These are phyloP conservation scores for Irena cyanogastra DNA, from an alignment of 2,113 vertebrate species.

Conservation along the genomic window DNA sequence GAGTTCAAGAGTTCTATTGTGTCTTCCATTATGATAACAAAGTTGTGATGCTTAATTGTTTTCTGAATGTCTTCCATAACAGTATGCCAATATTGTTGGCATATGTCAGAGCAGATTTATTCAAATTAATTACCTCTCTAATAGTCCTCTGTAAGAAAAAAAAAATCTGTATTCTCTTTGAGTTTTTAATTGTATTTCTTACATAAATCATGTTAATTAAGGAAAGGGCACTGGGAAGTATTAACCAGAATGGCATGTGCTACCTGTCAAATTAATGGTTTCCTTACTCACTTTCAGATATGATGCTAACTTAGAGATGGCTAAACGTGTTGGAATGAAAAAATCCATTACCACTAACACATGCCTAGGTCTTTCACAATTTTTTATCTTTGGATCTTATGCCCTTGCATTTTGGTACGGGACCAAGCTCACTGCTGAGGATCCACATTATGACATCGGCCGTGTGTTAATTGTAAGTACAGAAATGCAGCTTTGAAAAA, in stretches of 20 bases:
- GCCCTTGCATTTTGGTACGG: slow-evolving; percentile 86
- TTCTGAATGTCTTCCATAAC: background rate
- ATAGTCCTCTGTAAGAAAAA: background rate
- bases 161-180: background rate
- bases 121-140: background rate
- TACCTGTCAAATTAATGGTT: background rate
- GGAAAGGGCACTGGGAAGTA: background rate
- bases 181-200: background rate
- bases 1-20: background rate
- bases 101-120: background rate
- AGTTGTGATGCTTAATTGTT: background rate
- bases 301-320: slow-evolving; percentile 72
- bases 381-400: slow-evolving; percentile 78
- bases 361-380: slow-evolving; percentile 74
- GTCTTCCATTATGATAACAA: background rate
- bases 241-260: background rate
- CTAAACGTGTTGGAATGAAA: slow-evolving; percentile 77
- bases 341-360: slow-evolving; percentile 75
- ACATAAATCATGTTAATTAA: background rate
- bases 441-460: slow-evolving; percentile 75
- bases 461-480: slow-evolving; percentile 78
- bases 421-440: slow-evolving; percentile 75
- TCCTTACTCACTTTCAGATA: slow-evolving; percentile 59
- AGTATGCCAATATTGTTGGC: background rate
- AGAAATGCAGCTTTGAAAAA: background rate